These are phyloP conservation scores for Schrankia costaestrigalis DNA, from an alignment of 2,888 invertebrate species.

Conservation along the genomic window DNA sequence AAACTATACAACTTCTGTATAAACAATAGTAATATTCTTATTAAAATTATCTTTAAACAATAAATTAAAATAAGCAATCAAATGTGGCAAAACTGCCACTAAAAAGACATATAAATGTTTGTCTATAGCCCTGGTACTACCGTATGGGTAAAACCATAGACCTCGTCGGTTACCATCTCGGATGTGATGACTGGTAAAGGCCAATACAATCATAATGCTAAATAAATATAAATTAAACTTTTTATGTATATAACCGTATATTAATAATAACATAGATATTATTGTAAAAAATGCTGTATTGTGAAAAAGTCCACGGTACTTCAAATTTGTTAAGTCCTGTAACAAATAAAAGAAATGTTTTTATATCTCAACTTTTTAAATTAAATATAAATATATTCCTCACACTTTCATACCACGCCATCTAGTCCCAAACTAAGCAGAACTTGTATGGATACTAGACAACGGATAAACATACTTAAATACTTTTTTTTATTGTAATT, in stretches of 20 bases:
- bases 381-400: not conserved
- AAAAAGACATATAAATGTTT: constrained; percentile 48
- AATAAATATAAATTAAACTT: constrained; percentile 49
- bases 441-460: too few species aligned
- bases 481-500: too few species aligned
- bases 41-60: constrained; percentile 34
- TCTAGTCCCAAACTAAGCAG: too few species aligned
- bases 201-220: constrained; percentile 54
- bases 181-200: constrained; percentile 60
- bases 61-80: constrained; percentile 42
- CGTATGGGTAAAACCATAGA: constrained; percentile 62
- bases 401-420: too few species aligned
- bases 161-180: constrained; percentile 63
- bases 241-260: constrained; percentile 46
- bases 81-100: constrained; percentile 44
- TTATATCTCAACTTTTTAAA: too few species aligned
- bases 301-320: constrained; percentile 60
- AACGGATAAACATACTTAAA: too few species aligned
- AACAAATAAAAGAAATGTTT: constrained; percentile 27
- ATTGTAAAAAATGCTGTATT: constrained; percentile 59
- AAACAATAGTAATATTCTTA: constrained; percentile 32
- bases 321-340: constrained; percentile 55
- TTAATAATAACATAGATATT: constrained; percentile 34
- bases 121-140: constrained; percentile 50
- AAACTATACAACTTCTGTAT: constrained; percentile 22